A percentile compares a stretch with the other conserved stretches of the same genome.
Evolutionary conservation across 2,113 vertebrate species (phyloP).

Genomic region (Eidolon helvum): DNA sequence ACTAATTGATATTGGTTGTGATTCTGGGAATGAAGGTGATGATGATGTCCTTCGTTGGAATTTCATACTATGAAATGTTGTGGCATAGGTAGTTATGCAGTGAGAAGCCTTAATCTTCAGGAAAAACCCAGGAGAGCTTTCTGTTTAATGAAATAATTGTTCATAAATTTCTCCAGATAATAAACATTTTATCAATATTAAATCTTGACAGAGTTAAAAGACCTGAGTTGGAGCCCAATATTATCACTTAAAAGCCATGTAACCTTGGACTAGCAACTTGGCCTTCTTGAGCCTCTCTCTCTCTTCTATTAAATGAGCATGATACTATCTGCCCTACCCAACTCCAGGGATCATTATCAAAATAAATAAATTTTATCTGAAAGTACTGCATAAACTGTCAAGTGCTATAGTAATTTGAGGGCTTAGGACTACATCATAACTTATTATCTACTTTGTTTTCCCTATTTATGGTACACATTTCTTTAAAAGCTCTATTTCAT

Average conservation of each 20-base stretch:
- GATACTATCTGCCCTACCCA: background rate
- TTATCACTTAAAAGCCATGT: background rate
- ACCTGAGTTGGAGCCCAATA: background rate
- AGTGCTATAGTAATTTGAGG: background rate
- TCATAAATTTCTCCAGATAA: background rate
- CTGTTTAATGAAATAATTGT: constrained; percentile 18
- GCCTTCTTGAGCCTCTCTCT: background rate
- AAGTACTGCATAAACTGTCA: background rate
- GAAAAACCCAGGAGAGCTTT: background rate
- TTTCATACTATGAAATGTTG: background rate
- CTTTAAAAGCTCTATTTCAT: background rate
- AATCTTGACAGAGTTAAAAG: constrained; percentile 18
- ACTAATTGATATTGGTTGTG: background rate
- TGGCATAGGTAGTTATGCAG: background rate
- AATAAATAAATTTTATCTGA: constrained; percentile 8
- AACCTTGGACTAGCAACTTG: background rate
- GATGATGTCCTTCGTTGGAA: background rate
- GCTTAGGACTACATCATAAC: background rate
- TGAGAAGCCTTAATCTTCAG: background rate
- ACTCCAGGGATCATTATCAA: background rate
- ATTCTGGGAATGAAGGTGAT: background rate
- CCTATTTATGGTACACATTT: background rate
- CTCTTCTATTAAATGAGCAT: background rate
- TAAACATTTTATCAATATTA: constrained; percentile 32
- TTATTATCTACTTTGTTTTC: background rate